Evolutionary conservation across 2,888 invertebrate species (phyloP), one percentile per base, ranked within the genome.

Genomic region (Deilephila elpenor): DNA sequence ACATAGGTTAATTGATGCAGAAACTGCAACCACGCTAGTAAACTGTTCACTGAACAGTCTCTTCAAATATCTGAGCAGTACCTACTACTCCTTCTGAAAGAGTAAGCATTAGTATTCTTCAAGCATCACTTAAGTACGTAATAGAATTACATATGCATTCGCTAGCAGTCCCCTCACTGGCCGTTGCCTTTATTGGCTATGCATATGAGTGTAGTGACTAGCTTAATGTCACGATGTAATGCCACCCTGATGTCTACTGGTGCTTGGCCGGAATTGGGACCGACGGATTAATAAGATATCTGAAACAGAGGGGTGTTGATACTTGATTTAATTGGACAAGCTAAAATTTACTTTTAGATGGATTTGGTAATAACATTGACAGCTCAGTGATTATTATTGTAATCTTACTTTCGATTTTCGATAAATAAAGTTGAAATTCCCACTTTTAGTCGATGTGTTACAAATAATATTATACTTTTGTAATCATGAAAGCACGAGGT

Each of bases 221-320:
- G 64, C 64, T 64, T 64, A 64, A 11, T 44, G 64, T 44, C 60
- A 20, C 8, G 37, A 64, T 64, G 37, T 44, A 44, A 64, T 64
- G 44, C 64, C 5, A 37, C 32, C 61, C 20, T 20, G 37, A 64
- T 64, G 44, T 11, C 64, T n/a, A 64, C 64, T 64, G 64, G 44
- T 37, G 20, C 44, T 64, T 64, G 44, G 20, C 44, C 20, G 37
- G 20, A 37, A 20, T 5, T n/a, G 14, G 14, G 64, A 44, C 64
- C 44, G 44, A 44, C 8, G 14, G 64, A 20, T 64, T 64, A 44
- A 44, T 37, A 37, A 61, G 44, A 37, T 64, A 37, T 64, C n/a
- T 14, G 64, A 62, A 34, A 34, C 11, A 61, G 61, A 44, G 7
- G 34, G 20, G 64, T 20, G 8, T 44, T 14, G 11, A 62, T n/a